These are phyloP conservation scores for Dastarcus helophoroides DNA, from an alignment of 2,888 invertebrate genomes.

Conservation along the genomic window DNA sequence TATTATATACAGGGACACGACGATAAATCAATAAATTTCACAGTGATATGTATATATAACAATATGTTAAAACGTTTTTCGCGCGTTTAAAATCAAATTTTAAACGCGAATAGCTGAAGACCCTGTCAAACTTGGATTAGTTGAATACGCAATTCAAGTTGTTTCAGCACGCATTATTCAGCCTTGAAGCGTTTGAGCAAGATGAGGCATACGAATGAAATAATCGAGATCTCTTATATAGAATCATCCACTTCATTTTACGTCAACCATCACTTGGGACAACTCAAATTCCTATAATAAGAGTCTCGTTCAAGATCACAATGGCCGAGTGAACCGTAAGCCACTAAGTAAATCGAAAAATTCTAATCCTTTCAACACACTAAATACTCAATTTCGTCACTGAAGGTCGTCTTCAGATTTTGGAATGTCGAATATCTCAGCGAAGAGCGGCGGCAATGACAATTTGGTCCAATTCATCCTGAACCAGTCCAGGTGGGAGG, in stretches of 20 bases:
- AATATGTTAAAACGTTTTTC: conserved; percentile 15
- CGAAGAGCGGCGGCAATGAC: conserved; percentile 82
- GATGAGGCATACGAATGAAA: too few species aligned
- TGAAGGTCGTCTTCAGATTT: conserved; percentile 61
- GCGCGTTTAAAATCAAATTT: conserved; percentile 4
- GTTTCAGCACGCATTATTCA: conserved; percentile 19
- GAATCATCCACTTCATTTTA: not conserved
- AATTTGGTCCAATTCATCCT: conserved; percentile 77
- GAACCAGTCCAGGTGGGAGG: conserved; percentile 81
- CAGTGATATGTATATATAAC: conserved; percentile 27
- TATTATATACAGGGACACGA: conserved; percentile 22
- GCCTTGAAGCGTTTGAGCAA: conserved; percentile 27
- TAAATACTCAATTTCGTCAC: conserved; percentile 21
- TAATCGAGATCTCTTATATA: conserved; percentile 1
- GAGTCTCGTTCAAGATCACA: too few species aligned
- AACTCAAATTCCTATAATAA: too few species aligned
- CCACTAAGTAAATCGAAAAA: too few species aligned
- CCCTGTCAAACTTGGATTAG: conserved; percentile 25
- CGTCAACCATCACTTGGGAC: too few species aligned
- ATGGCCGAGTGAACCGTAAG: too few species aligned
- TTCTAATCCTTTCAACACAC: not conserved
- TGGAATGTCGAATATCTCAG: conserved; percentile 95
- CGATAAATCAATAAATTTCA: conserved; percentile 18
- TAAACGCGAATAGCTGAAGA: conserved; percentile 18
- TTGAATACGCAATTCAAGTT: too few species aligned